Base-by-base conservation (phyloP, 2,888 invertebrate genomes). In the Spicauda simplicius region DNA sequence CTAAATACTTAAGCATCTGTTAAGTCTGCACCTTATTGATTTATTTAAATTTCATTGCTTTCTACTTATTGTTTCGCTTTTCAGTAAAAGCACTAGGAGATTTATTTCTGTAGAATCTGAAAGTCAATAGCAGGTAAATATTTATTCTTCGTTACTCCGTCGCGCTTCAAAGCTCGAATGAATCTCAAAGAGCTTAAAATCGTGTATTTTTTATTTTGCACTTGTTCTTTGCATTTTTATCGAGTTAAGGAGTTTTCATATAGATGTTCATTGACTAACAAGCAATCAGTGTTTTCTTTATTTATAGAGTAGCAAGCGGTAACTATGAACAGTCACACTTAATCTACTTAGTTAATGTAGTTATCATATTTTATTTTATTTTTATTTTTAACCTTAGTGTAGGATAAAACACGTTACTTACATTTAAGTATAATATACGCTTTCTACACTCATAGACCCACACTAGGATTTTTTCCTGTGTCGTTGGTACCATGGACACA, bases 41-140 rank as follows among this genome's bases (percentile, higher is more conserved):
- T n/a, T 16, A 14, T 48, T 48, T 14, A 41, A 5, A 6, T 45
- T 45, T 45, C 48, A 30, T 48, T 8, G 25, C 59, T 48, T 48
- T 48, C 19, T 11, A 48, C 16, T 48, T n/a, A 48, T 30, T 48
- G 11, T 59, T 16, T 25, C 48, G 14, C 48, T 59, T 25, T 25
- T 50, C 16, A 59, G n/a, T 25, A 30, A 30, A 50, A 30, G 59
- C 12, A 50, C 8, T 16, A 59, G 48, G 48, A 59, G 59, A 50
- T 59, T 59, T 59, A 50, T 50, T 50, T 50, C 59, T 50, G 59
- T 59, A 50, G 50, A 59, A 59, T 59, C 30, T 59, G 30, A 61
- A 61, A 61, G 61, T 61, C 61, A 61, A 61, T 61, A 53, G 33
- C 16, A 59, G 59, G 59, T 61, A 61, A 61, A 61, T 61, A 61